Conservation (phyloP, 2,888 invertebrate species). For the Tetanocera ferruginea region DNA sequence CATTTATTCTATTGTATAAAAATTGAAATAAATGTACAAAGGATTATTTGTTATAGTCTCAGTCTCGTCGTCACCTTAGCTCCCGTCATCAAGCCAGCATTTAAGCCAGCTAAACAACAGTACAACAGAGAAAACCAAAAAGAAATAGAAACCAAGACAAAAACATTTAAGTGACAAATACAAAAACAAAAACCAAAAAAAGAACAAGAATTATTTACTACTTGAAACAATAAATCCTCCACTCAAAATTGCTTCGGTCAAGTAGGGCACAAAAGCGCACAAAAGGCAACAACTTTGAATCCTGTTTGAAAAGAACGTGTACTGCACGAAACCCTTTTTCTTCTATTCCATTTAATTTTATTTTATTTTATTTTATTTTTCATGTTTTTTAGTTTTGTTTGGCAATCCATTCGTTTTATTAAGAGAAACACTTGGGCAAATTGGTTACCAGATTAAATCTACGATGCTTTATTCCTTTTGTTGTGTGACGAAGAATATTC, state of each 20-base stretch:
- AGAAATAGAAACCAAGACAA: neutral
- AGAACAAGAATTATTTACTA: constrained; percentile 61
- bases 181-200: constrained; percentile 16
- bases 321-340: constrained; percentile 34
- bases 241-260: constrained; percentile 45
- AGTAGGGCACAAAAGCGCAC: constrained; percentile 27
- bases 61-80: constrained; percentile 1
- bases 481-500: neutral
- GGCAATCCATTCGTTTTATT: constrained; percentile 51
- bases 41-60: constrained; percentile 31
- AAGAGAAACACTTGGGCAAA: constrained; percentile 61
- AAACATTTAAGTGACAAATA: neutral
- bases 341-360: neutral
- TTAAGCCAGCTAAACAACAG: neutral
- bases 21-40: constrained; percentile 61
- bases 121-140: neutral
- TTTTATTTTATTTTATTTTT: neutral
- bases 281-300: constrained; percentile 33
- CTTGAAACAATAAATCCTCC: constrained; percentile 61
- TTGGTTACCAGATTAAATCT: constrained; percentile 63
- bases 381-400: constrained; percentile 12
- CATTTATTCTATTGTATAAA: constrained; percentile 63
- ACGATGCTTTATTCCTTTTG: constrained; percentile 39
- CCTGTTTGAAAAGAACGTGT: constrained; percentile 14
- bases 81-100: neutral